These are phyloP conservation scores for Gallinago media DNA, from an alignment of 2,113 vertebrate genomes.

Conservation along the genomic window DNA sequence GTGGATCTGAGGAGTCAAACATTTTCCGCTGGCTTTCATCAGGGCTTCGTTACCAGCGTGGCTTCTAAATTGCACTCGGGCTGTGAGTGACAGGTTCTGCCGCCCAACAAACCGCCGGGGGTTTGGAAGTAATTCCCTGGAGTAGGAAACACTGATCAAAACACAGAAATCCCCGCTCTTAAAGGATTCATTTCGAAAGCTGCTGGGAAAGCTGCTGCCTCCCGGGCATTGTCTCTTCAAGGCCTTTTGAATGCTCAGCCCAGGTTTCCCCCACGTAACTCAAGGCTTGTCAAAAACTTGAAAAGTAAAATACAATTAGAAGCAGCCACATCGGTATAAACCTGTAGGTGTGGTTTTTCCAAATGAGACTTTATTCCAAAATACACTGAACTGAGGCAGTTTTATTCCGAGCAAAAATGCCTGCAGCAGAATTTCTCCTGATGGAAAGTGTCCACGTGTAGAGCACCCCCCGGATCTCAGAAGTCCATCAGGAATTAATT, in stretches of 20 bases:
- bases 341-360: background rate
- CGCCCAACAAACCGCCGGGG: background rate
- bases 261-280: background rate
- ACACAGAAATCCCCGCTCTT: background rate
- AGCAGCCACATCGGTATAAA: background rate
- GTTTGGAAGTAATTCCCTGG: background rate
- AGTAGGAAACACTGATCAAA: background rate
- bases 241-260: background rate
- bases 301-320: background rate
- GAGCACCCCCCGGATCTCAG: background rate
- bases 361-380: background rate
- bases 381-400: background rate
- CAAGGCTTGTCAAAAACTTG: background rate
- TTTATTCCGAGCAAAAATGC: background rate
- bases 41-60: background rate
- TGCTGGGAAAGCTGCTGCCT: background rate
- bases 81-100: background rate
- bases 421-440: background rate
- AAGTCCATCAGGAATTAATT: background rate
- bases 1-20: background rate
- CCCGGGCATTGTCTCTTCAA: background rate
- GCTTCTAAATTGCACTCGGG: background rate
- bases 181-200: constrained; percentile 7
- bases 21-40: background rate
- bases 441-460: background rate